These are phyloP conservation scores for Myanophis thanlyinensis DNA, from an alignment of 2,113 vertebrate genomes.

Conservation along the genomic window DNA sequence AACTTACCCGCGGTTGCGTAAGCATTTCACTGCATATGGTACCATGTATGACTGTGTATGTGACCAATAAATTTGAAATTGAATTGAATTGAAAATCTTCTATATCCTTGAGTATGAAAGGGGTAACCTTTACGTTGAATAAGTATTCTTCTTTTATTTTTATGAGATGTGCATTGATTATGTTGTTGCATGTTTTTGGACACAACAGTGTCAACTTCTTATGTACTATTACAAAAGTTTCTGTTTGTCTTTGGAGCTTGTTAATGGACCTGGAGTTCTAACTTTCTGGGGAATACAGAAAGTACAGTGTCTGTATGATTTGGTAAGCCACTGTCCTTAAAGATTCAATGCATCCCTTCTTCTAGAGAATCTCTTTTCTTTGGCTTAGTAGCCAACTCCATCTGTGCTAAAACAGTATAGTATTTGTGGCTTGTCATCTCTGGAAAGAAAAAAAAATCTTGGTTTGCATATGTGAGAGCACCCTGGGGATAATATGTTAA, in stretches of 20 bases:
- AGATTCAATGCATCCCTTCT: constrained; percentile 1
- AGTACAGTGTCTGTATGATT: constrained; percentile 16
- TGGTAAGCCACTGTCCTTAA: constrained; percentile 36
- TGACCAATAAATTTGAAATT: too few relatives aligned
- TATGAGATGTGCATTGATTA: constrained; percentile 46
- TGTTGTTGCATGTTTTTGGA: constrained; percentile 55
- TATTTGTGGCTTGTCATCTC: constrained; percentile 36
- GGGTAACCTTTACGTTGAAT: constrained; percentile 62
- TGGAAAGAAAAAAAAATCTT: constrained; percentile 29
- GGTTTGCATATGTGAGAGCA: constrained; percentile 4
- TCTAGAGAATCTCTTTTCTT: constrained; percentile 23
- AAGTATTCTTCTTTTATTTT: not conserved
- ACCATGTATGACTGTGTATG: too few relatives aligned
- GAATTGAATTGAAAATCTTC: too few relatives aligned
- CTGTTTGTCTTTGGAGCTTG: constrained; percentile 52
- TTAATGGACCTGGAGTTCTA: constrained; percentile 43
- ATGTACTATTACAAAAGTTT: constrained; percentile 30
- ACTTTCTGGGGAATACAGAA: not conserved
- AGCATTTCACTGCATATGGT: too few relatives aligned
- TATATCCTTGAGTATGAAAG: constrained; percentile 55
- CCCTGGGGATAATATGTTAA: constrained; percentile 37
- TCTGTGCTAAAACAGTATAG: constrained; percentile 29
- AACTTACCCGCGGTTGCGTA: too few relatives aligned
- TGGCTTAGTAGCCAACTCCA: constrained; percentile 4
- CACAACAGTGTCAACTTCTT: constrained; percentile 28